Percentiles rank a stretch among this genome's conserved stretches.
These are phyloP conservation scores for Rhamphomyia laevipes DNA, from an alignment of 2,888 invertebrate genomes.

Conservation along the genomic window DNA sequence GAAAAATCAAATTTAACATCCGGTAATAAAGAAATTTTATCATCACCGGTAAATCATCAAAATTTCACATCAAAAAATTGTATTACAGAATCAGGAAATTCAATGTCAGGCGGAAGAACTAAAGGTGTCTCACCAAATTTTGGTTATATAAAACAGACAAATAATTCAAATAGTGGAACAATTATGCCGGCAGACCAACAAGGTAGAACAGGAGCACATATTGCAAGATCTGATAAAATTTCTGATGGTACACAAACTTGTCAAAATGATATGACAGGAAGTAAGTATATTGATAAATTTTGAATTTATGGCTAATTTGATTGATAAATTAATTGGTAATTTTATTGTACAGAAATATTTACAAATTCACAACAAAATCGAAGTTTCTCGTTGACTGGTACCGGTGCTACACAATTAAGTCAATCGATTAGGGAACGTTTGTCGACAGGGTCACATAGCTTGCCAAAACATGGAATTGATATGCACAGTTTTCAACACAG, in stretches of 20 bases:
- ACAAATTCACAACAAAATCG: conserved; percentile 69
- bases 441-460: conserved; percentile 70
- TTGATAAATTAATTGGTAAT: neutral
- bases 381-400: conserved; percentile 73
- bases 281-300: conserved; percentile 37
- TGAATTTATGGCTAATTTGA: too few species aligned
- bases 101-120: conserved; percentile 39
- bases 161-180: conserved; percentile 42
- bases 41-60: too few species aligned
- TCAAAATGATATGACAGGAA: conserved; percentile 61
- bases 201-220: conserved; percentile 59
- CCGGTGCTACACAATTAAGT: conserved; percentile 74
- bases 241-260: conserved; percentile 85
- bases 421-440: conserved; percentile 75
- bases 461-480: conserved; percentile 63
- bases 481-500: conserved; percentile 53
- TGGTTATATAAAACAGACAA: conserved; percentile 70
- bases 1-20: too few species aligned
- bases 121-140: conserved; percentile 75
- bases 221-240: conserved; percentile 66
- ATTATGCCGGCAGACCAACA: conserved; percentile 24
- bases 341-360: conserved; percentile 40
- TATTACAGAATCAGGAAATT: conserved; percentile 14
- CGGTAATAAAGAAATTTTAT: too few species aligned
- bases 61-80: too few species aligned